A percentile compares a stretch with the other conserved stretches of the same genome.
These are phyloP conservation scores for Salvelinus namaycush DNA, from an alignment of 2,113 vertebrate genomes.

Conservation along the genomic window DNA sequence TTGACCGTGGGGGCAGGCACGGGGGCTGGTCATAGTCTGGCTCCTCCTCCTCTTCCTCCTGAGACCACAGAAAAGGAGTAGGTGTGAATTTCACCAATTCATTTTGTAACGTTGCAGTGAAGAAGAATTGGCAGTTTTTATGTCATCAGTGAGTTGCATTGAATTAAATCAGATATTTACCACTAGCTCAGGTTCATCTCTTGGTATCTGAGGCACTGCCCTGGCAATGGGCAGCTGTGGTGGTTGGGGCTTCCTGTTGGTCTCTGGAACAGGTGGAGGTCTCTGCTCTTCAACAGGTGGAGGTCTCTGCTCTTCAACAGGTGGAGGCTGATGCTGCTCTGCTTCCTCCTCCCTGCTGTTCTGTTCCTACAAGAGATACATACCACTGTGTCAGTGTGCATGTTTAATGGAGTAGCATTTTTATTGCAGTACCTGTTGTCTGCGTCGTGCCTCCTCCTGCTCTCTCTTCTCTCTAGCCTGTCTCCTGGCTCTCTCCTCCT, in stretches of 20 bases:
- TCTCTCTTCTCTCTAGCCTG: constrained; percentile 75
- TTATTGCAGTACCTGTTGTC: constrained; percentile 53
- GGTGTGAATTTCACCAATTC: background rate
- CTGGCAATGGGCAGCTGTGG: constrained; percentile 19
- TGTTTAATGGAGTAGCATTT: background rate
- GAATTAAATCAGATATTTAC: constrained; percentile 16
- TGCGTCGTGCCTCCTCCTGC: constrained; percentile 57
- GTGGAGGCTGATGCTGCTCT: too few relatives aligned
- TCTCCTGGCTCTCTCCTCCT: constrained; percentile 75
- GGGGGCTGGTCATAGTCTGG: constrained; percentile 55
- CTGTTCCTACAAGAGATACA: constrained; percentile 52
- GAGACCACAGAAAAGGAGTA: background rate
- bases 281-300: background rate
- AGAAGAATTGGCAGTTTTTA: background rate
- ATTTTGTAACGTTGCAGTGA: background rate
- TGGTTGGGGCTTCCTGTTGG: constrained; percentile 40
- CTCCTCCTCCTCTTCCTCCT: constrained; percentile 49
- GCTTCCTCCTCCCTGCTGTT: constrained; percentile 33
- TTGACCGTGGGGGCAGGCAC: constrained; percentile 52
- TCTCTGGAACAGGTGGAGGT: constrained; percentile 63
- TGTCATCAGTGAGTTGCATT: background rate
- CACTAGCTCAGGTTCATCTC: constrained; percentile 16
- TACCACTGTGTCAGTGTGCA: background rate
- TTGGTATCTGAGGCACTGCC: constrained; percentile 36
- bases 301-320: background rate